A percentile compares a stretch with the other conserved stretches of the same genome.
These are phyloP conservation scores for Euthynnus affinis DNA, from an alignment of 2,797 vertebrate species.

Conservation along the genomic window DNA sequence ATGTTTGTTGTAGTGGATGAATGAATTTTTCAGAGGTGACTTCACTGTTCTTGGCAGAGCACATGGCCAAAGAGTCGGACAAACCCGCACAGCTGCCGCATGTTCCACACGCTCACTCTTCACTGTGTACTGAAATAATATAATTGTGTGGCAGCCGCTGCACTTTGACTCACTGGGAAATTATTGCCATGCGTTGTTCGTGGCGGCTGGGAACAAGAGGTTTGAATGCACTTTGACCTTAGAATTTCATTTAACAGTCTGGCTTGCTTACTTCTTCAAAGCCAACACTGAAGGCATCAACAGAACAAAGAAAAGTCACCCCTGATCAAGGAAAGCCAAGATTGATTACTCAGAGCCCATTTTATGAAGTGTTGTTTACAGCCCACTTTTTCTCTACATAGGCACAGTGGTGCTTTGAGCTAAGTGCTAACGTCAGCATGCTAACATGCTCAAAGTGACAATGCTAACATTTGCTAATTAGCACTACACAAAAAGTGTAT, in stretches of 20 bases:
- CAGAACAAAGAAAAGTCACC: slow-evolving; percentile 3
- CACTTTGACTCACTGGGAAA: slow-evolving; percentile 25
- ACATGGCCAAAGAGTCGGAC: not conserved
- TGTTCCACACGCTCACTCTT: slow-evolving; percentile 30
- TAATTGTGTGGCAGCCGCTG: slow-evolving; percentile 28
- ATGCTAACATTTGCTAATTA: too few relatives aligned
- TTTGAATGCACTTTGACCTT: slow-evolving; percentile 46
- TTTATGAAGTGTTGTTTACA: too few relatives aligned
- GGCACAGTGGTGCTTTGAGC: too few relatives aligned
- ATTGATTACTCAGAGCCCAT: not conserved
- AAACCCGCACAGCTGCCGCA: slow-evolving; percentile 14
- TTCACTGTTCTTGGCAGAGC: slow-evolving; percentile 30
- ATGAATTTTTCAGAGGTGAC: slow-evolving; percentile 27
- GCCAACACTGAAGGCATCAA: not conserved
- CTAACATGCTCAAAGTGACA: too few relatives aligned
- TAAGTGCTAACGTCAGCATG: too few relatives aligned
- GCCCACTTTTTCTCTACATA: too few relatives aligned
- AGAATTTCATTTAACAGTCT: slow-evolving; percentile 38
- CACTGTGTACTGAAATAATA: slow-evolving; percentile 39
- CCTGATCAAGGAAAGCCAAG: not conserved
- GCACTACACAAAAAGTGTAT: too few relatives aligned
- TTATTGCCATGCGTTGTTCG: slow-evolving; percentile 26
- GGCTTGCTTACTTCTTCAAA: not conserved
- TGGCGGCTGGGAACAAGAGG: slow-evolving; percentile 21
- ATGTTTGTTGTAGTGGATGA: slow-evolving; percentile 17